Percentiles rank a stretch among this genome's conserved stretches.
Conservation (phyloP, 2,888 invertebrate species). For the Tipula lateralis region DNA sequence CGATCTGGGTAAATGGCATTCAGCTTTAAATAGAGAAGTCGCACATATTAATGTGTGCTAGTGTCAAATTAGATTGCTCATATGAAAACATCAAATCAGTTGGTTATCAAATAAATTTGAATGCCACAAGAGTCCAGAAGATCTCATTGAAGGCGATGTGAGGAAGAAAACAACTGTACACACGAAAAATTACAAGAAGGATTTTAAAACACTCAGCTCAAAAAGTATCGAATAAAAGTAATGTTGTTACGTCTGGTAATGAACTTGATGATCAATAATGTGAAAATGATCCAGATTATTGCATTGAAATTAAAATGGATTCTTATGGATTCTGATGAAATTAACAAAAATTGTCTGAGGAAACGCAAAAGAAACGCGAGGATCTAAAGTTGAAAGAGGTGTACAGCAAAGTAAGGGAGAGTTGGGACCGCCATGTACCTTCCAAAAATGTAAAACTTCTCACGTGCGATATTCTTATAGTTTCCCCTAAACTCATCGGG, state of each 20-base stretch:
- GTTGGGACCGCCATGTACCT: too few relatives aligned
- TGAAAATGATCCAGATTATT: background rate
- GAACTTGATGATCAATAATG: background rate
- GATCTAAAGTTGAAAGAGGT: background rate
- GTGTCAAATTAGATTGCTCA: background rate
- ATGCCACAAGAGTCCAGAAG: background rate
- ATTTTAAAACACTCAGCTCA: too few relatives aligned
- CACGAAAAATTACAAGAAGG: too few relatives aligned
- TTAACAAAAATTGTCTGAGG: background rate
- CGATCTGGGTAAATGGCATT: too few relatives aligned
- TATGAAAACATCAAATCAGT: background rate
- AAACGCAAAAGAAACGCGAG: background rate
- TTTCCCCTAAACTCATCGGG: background rate
- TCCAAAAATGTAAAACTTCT: too few relatives aligned
- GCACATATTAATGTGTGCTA: background rate
- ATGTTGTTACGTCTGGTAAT: background rate
- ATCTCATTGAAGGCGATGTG: background rate
- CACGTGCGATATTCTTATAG: background rate
- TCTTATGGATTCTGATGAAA: background rate
- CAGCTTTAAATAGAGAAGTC: background rate
- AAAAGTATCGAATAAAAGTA: too few relatives aligned
- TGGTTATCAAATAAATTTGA: background rate
- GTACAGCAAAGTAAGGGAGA: background rate
- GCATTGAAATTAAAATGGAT: background rate
- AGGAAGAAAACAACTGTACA: too few relatives aligned